A percentile compares a stretch with the other conserved stretches of the same genome.
Conservation (phyloP, 1,140 invertebrate species). For the Ladona fulva region DNA sequence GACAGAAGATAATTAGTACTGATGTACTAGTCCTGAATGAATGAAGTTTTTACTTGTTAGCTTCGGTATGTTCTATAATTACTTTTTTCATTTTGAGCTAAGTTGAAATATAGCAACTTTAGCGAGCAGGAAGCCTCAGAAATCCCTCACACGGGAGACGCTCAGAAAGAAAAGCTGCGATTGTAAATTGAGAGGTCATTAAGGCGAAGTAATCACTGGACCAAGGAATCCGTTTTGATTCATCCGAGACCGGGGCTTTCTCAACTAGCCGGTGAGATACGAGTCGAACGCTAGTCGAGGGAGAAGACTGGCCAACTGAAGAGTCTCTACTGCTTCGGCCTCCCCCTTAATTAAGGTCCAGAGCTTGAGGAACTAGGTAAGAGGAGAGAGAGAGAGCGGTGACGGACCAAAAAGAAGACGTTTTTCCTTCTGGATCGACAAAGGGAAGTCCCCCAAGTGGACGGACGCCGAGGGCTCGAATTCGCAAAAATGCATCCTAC, state of each 20-base stretch:
- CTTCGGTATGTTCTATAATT: too few relatives aligned
- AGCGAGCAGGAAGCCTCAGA: too few relatives aligned
- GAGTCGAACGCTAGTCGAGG: neutral
- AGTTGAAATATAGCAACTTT: too few relatives aligned
- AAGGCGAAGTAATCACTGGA: neutral
- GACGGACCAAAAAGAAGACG: neutral
- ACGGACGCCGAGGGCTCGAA: neutral
- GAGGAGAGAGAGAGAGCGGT: neutral
- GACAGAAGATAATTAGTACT: too few relatives aligned
- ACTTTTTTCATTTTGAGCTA: too few relatives aligned
- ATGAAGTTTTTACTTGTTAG: too few relatives aligned
- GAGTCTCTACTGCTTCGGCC: too few relatives aligned
- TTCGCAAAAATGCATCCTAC: neutral
- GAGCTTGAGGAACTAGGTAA: neutral
- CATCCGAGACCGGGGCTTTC: neutral
- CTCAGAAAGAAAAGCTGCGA: too few relatives aligned
- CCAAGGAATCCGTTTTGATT: conserved; percentile 1
- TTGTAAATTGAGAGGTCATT: too few relatives aligned
- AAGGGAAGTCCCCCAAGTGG: neutral
- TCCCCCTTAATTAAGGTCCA: neutral
- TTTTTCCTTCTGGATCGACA: neutral
- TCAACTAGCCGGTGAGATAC: neutral
- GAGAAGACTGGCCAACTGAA: neutral
- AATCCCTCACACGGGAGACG: too few relatives aligned
- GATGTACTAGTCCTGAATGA: too few relatives aligned